Evolutionary conservation across 2,113 vertebrate genomes (phyloP).

Genomic region (Ammodytes dubius): DNA sequence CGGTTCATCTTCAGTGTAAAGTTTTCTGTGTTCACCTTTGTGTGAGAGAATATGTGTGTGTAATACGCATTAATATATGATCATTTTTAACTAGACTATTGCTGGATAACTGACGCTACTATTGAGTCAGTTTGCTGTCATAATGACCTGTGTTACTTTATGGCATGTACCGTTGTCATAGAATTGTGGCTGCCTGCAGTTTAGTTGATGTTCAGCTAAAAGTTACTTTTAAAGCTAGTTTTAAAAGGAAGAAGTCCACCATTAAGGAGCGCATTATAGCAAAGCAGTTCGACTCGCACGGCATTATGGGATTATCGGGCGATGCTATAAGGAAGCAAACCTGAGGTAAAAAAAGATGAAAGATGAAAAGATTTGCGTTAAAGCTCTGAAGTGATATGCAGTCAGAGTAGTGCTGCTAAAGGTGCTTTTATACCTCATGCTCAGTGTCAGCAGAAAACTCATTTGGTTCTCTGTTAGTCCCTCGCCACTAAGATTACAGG

Average conservation of each 20-base stretch:
- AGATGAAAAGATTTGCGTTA: no score
- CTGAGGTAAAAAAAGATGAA: no score
- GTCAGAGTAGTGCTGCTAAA: no score
- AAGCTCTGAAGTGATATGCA: no score
- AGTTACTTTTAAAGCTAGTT: no score
- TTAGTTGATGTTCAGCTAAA: neutral
- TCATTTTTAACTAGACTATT: conserved; percentile 2
- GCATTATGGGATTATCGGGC: neutral
- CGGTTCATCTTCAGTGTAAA: conserved; percentile 46
- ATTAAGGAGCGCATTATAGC: neutral
- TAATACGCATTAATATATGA: neutral
- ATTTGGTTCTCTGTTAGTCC: no score
- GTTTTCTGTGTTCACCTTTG: neutral
- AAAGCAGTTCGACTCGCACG: neutral
- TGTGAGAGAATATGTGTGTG: neutral
- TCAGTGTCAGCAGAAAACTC: no score
- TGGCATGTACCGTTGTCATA: neutral
- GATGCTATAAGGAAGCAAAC: no score
- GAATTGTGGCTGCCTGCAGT: neutral
- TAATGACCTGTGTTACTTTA: neutral
- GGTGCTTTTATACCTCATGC: no score
- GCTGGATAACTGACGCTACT: neutral
- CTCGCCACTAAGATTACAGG: no score
- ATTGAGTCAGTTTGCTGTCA: neutral
- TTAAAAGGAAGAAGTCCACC: no score